Evolutionary conservation across 1,140 invertebrate genomes (phyloP).

Genomic region (Bombus consobrinus): DNA sequence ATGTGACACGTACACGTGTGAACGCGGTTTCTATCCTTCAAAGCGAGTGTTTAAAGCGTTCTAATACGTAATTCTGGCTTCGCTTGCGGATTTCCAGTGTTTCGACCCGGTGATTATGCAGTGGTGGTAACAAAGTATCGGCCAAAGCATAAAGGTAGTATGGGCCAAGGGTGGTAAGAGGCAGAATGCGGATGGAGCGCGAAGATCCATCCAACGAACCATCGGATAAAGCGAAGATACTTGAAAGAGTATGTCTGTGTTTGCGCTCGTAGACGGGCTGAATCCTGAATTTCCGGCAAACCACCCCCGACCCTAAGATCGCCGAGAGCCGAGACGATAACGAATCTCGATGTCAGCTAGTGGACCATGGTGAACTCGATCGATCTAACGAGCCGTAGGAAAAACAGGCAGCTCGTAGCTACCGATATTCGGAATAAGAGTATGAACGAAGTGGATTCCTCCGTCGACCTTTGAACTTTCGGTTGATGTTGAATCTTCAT

Average conservation of each 20-base stretch:
- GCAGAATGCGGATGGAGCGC: slow-evolving; percentile 41
- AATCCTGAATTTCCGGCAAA: slow-evolving; percentile 57
- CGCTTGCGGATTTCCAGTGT: slow-evolving; percentile 65
- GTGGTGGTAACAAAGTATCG: slow-evolving; percentile 66
- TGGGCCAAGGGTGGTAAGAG: slow-evolving; percentile 37
- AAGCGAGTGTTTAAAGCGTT: slow-evolving; percentile 42
- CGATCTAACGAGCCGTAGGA: slow-evolving; percentile 31
- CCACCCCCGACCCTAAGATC: slow-evolving; percentile 38
- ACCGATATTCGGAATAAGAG: background rate
- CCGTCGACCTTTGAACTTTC: background rate
- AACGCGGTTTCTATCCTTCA: background rate
- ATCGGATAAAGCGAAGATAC: slow-evolving; percentile 42
- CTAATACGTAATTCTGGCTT: slow-evolving; percentile 37
- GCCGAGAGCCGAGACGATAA: slow-evolving; percentile 46
- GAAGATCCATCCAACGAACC: slow-evolving; percentile 42
- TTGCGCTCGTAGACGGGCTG: slow-evolving; percentile 41
- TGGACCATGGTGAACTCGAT: slow-evolving; percentile 40
- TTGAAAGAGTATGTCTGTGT: slow-evolving; percentile 42
- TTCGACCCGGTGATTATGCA: slow-evolving; percentile 66
- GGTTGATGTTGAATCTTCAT: background rate
- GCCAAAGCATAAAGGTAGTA: slow-evolving; percentile 56
- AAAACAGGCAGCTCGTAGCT: background rate
- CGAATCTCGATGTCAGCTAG: slow-evolving; percentile 58
- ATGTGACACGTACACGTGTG: background rate
- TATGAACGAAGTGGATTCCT: background rate